Evolutionary conservation across 2,797 vertebrate species (phyloP).

Genomic region (Acropternis orthonyx): DNA sequence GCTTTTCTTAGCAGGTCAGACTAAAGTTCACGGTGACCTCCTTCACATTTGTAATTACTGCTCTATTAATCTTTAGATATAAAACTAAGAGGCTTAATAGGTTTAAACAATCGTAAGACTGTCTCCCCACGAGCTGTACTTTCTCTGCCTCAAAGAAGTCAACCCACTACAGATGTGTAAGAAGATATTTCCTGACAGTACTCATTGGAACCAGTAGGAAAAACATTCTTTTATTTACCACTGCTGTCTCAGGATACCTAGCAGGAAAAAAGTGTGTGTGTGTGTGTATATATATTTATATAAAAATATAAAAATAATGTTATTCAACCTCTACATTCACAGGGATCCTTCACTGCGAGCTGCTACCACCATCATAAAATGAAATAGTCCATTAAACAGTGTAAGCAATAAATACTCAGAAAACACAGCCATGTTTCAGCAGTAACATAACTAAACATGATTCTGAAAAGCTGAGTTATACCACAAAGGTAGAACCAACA

Average conservation of each 20-base stretch:
- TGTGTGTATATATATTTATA: fast-evolving
- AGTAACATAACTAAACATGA: not conserved
- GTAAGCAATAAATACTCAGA: not conserved
- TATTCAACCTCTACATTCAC: not conserved
- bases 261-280: not conserved
- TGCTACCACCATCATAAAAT: not conserved
- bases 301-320: not conserved
- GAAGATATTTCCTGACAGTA: not conserved
- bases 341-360: not conserved
- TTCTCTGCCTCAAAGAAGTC: not conserved
- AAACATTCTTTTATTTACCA: not conserved
- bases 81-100: conserved; percentile 9
- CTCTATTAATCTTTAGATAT: conserved; percentile 10
- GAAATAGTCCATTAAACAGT: not conserved
- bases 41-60: conserved; percentile 12
- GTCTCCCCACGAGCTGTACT: not conserved
- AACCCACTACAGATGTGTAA: not conserved
- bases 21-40: conserved; percentile 8
- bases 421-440: not conserved
- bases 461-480: not conserved
- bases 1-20: not conserved
- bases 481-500: not conserved
- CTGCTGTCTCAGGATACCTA: not conserved
- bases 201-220: not conserved
- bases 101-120: not conserved